These are phyloP conservation scores for Phyto melanocephala DNA, from an alignment of 2,888 invertebrate species.

Conservation along the genomic window DNA sequence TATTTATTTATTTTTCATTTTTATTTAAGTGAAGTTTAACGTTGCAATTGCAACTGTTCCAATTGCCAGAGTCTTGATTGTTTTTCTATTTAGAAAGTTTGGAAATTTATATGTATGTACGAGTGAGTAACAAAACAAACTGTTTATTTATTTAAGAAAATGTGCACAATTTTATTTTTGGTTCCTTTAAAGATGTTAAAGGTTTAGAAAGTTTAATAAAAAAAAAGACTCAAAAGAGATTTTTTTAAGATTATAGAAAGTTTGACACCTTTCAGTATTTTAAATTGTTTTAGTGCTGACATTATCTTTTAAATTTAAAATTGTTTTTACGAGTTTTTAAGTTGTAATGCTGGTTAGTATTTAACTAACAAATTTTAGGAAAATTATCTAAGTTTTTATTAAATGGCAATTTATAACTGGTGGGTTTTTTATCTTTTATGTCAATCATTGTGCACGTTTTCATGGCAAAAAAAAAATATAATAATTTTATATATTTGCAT, in stretches of 20 bases:
- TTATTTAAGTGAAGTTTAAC: background rate
- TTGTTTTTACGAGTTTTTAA: background rate
- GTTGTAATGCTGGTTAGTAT: background rate
- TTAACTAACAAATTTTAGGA: background rate
- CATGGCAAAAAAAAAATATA: background rate
- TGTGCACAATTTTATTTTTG: background rate
- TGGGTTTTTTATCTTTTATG: conserved; percentile 5
- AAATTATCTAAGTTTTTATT: background rate
- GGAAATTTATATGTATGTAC: background rate
- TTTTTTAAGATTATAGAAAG: conserved; percentile 11
- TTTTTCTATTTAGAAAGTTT: conserved; percentile 49
- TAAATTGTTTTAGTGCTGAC: background rate
- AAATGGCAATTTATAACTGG: background rate
- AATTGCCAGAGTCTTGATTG: background rate
- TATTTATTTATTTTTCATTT: background rate
- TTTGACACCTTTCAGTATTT: no score
- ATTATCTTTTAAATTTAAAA: background rate
- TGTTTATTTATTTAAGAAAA: conserved; percentile 21
- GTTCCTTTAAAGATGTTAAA: background rate
- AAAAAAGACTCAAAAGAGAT: background rate
- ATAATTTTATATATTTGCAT: background rate
- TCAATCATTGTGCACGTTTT: conserved; percentile 17
- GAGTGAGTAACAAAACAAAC: conserved; percentile 8
- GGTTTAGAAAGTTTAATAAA: conserved; percentile 35
- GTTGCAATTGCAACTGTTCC: background rate